Base-by-base conservation (phyloP, 2,888 invertebrate genomes). In the Galeruca laticollis region DNA sequence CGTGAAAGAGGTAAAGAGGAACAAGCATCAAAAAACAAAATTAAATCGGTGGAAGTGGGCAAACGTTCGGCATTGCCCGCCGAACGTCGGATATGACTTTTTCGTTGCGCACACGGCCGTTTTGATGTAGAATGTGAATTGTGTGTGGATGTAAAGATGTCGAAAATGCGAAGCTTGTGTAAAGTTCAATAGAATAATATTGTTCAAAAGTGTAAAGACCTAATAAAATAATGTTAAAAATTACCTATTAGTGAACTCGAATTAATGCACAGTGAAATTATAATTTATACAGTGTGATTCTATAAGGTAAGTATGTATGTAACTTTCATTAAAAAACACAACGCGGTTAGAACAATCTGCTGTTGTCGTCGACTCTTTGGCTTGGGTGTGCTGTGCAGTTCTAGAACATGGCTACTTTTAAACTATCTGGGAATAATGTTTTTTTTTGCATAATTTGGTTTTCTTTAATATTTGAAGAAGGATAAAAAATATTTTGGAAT, bases 31-130 rank as follows among this genome's bases (percentile, higher is more conserved):
- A 18, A 15, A 18, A 47, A 47, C 15, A 9, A 15, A 15, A 47
- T 40, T 40, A 6, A n/a, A 40, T 18, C 15, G 47, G 47, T 47
- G 10, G 31, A 60, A 40, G 26, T 43, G 43, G 43, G 5, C 40
- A 43, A 20, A 43, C 60, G 43, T 60, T 60, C 60, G 60, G 60
- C 11, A 8, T 6, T 21, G 9, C 5, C 43, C 60, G 60, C n/a
- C 60, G 26, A 8, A 43, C n/a, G 8, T 60, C 60, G 60, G 40
- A 43, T 21, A 15, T 60, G 40, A 43, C 40, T 60, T 43, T 60
- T 60, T 60, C 60, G 18, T 37, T 60, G 60, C 60, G 60, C 60
- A 60, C 43, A 60, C 43, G 60, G 43, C 18, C 43, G 21, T 43
- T 13, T 37, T n/a, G 9, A 6, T 59, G 11, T 31, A 40, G 40